Evolutionary conservation across 1,140 invertebrate genomes (phyloP).

Genomic region (Bilobella aurantiaca): DNA sequence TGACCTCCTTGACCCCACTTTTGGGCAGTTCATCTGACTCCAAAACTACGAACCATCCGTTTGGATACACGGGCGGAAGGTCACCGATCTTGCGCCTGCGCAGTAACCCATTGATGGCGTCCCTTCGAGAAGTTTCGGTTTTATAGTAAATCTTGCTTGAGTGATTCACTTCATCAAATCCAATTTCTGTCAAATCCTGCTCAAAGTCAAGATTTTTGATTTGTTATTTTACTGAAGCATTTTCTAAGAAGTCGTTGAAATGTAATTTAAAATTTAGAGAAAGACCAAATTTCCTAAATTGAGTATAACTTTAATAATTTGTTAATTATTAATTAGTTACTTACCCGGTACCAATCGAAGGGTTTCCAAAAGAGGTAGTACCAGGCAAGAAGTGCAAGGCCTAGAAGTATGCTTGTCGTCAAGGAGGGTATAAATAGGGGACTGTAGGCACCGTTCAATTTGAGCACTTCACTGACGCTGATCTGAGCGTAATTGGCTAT

Average conservation of each 20-base stretch:
- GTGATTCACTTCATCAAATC: slow-evolving; percentile 2
- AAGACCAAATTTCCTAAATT: background rate
- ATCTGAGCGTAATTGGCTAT: background rate
- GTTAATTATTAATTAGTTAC: background rate
- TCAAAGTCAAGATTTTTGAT: background rate
- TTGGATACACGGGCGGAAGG: slow-evolving; percentile 47
- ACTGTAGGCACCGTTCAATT: background rate
- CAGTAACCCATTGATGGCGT: slow-evolving; percentile 19
- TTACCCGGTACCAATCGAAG: slow-evolving; percentile 28
- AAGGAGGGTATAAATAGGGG: background rate
- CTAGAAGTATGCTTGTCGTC: background rate
- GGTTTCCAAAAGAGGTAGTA: slow-evolving; percentile 28
- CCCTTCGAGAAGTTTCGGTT: background rate
- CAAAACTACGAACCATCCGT: slow-evolving; percentile 49
- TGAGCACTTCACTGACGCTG: background rate
- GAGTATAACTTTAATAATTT: background rate
- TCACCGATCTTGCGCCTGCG: slow-evolving; percentile 38
- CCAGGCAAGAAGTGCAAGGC: slow-evolving; percentile 2
- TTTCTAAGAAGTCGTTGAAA: background rate
- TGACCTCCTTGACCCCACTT: slow-evolving; percentile 20
- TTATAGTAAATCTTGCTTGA: background rate
- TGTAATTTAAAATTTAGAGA: background rate
- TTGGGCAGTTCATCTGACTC: slow-evolving; percentile 40
- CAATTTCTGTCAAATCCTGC: slow-evolving; percentile 13
- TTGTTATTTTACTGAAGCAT: no score